Conservation (phyloP, 35 echinoderm and acorn worm species). For the Apostichopus californicus region DNA sequence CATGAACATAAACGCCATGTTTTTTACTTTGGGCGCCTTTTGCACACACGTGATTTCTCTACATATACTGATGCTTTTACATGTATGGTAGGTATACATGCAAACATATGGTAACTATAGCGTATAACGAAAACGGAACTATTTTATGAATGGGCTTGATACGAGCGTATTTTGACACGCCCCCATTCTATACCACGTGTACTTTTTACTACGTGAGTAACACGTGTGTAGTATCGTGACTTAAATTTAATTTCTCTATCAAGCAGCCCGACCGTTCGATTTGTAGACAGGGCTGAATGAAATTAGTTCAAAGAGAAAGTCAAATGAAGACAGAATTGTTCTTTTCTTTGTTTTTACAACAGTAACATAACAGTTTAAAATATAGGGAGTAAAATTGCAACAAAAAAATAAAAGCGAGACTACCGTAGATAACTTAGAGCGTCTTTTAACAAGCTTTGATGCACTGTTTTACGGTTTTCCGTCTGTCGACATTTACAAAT, state of each 20-base stretch:
- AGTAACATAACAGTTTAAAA: too few species aligned
- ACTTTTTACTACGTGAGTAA: constrained; percentile 6
- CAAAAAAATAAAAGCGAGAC: too few species aligned
- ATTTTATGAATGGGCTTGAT: constrained; percentile 28
- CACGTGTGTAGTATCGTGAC: not conserved
- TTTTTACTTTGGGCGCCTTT: not conserved
- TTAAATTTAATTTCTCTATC: not conserved
- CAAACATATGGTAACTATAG: not conserved
- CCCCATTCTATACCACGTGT: constrained; percentile 21
- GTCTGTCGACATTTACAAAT: too few species aligned
- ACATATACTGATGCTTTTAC: not conserved
- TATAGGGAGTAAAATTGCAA: too few species aligned
- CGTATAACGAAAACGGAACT: not conserved
- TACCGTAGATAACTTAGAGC: too few species aligned
- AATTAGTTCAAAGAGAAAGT: not conserved
- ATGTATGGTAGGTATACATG: not conserved
- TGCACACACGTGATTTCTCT: not conserved
- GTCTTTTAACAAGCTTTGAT: too few species aligned
- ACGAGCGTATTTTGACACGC: not conserved
- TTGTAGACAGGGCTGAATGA: not conserved
- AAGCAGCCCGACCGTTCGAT: not conserved
- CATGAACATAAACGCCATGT: not conserved
- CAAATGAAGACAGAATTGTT: not conserved
- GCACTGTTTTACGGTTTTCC: too few species aligned
- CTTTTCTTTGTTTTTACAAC: too few species aligned